Evolutionary conservation across 1,140 invertebrate genomes (phyloP), one percentile per base, ranked within the genome.

Genomic region (Nixonia krombeini): DNA sequence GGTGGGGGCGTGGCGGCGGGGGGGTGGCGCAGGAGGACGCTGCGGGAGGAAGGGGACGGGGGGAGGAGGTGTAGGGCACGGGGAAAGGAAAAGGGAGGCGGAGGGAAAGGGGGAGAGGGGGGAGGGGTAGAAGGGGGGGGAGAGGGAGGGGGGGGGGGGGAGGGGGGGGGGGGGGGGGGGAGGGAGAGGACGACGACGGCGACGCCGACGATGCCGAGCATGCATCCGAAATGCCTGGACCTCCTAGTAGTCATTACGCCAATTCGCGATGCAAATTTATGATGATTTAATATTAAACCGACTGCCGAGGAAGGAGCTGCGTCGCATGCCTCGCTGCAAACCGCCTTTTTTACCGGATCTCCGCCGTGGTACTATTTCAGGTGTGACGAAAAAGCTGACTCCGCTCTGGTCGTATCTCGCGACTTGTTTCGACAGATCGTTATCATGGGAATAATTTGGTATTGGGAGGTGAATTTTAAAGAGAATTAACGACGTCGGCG

Each of bases 191-290:
- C n/a, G n/a, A n/a, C n/a, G n/a, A n/a, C n/a, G n/a, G n/a, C n/a
- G n/a, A n/a, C n/a, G n/a, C n/a, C 42, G 44, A 59, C 50, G 53
- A 62, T 62, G 50, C 47, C 46, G 41, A 49, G 55, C 28, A 66
- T 42, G 67, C 52, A 53, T 65, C 61, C 63, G 44, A 62, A 73
- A 71, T 51, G 41, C 28, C 46, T 28, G 61, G 49, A 72, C 56
- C 61, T 71, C 31, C 50, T 69, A 61, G 47, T 42, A 68, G 69
- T 75, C 72, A 68, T 76, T 73, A 78, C 56, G 51, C 64, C 63
- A 76, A 78, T 78, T 72, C 67, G 37, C 41, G 33, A 78, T 78
- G 75, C 72, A 78, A 75, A 74, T 78, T 76, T 76, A 78, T 78
- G 74, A 74, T 73, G 72, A 74, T 74, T 73, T 68, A 76, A 76